phyloP scores from a whole-genome alignment of 2,888 invertebrate species.

The Anarsia innoxiella region DNA sequence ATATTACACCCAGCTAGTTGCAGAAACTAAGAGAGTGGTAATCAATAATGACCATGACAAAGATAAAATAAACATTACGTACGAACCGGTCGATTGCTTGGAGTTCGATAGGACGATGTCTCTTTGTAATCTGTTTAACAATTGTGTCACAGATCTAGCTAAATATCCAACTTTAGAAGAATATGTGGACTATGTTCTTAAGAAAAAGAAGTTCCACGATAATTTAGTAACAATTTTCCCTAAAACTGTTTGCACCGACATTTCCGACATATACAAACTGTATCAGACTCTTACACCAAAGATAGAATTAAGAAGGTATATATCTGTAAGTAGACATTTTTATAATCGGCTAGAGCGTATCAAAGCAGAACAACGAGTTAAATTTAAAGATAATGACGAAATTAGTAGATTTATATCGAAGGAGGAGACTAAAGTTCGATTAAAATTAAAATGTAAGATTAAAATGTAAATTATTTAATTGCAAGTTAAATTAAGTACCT shows the following conservation, averaged over 20 bases:
- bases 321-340: conserved; percentile 16
- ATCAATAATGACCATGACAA: conserved; percentile 20
- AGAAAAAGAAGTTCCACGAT: conserved; percentile 17
- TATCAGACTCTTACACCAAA: conserved; percentile 18
- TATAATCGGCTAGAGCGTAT: conserved; percentile 21
- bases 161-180: conserved; percentile 20
- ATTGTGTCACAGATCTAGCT: conserved; percentile 16
- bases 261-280: conserved; percentile 9
- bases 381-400: conserved; percentile 20
- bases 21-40: conserved; percentile 21
- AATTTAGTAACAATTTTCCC: conserved; percentile 22
- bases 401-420: conserved; percentile 22
- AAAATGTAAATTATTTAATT: too few species aligned
- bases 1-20: conserved; percentile 26
- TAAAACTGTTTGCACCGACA: conserved; percentile 8
- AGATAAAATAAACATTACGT: conserved; percentile 17
- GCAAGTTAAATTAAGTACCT: too few species aligned
- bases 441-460: too few species aligned
- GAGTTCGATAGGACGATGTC: conserved; percentile 23
- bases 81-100: conserved; percentile 20
- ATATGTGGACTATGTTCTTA: conserved; percentile 19
- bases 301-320: conserved; percentile 19
- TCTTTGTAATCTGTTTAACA: conserved; percentile 19
- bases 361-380: conserved; percentile 22
- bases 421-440: conserved; percentile 19